Evolutionary conservation across 1,140 invertebrate genomes (phyloP).

Genomic region (Elymnias hypermnestra): DNA sequence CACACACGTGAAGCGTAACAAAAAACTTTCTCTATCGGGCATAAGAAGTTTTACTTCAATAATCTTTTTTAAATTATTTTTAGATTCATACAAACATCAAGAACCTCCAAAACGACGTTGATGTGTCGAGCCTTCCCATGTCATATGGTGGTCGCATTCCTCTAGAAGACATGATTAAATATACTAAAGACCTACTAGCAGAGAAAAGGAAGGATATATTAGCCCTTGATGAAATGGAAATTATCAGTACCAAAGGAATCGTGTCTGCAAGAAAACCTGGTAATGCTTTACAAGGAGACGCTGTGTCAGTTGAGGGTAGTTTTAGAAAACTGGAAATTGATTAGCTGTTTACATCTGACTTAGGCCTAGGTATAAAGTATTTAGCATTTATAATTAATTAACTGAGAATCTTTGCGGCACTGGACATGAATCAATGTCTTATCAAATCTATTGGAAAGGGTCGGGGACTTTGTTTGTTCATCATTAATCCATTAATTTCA

Average conservation of each 20-base stretch:
- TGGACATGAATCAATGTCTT: no score
- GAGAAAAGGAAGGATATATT: constrained; percentile 80
- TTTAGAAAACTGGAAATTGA: constrained; percentile 85
- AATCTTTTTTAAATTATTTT: constrained; percentile 1
- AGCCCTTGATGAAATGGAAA: constrained; percentile 83
- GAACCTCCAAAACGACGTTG: constrained; percentile 79
- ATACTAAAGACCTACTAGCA: constrained; percentile 79
- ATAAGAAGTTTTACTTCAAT: no score
- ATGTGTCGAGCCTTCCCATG: constrained; percentile 82
- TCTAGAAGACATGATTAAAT: constrained; percentile 85
- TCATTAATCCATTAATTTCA: no score
- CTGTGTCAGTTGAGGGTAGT: constrained; percentile 78
- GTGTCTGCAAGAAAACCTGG: constrained; percentile 70
- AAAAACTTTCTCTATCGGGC: background rate
- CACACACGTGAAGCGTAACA: no score
- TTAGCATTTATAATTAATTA: no score
- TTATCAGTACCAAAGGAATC: constrained; percentile 76
- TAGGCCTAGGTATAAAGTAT: no score
- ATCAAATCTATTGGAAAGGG: no score
- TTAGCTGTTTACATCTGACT: constrained; percentile 57
- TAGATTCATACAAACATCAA: constrained; percentile 80
- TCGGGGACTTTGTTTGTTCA: no score
- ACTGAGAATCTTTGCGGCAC: no score
- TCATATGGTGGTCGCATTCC: constrained; percentile 87
- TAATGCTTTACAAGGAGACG: constrained; percentile 42